Base-by-base conservation (phyloP, 2,113 vertebrate genomes). In the Sigmodon hispidus region DNA sequence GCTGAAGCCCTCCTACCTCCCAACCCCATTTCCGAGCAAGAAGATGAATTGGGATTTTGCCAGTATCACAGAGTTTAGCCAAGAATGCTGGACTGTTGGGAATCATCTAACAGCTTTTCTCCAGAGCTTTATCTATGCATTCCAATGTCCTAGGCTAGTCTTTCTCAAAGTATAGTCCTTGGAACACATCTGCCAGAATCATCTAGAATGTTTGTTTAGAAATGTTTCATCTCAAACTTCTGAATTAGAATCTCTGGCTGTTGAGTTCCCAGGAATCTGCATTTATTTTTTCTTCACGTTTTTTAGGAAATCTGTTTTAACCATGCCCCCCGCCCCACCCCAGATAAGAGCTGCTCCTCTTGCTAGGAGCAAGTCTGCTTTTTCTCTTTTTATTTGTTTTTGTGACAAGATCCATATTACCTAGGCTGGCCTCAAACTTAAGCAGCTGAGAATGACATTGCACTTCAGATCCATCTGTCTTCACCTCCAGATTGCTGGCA, bases 181-280 rank as follows among this genome's bases (percentile, higher is more conserved):
- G 48, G 43, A 43, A 90, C 48, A 84, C 26, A 80, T 69, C 80
- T 93, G 77, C 22, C n/a, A 90, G 73, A 87, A 92, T 67, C 34
- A 90, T 6, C 16, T 80, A 16, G 59, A 87, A 94, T 87, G 36
- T 7, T 80, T 95, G 34, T 67, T 45, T 73, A 24, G 67, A 87
- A 92, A 92, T 61, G 0, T 29, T 94, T 93, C 43, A 63, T 24
- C 21, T 73, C 69, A 26, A 48, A 89, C 34, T 57, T 48, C 40
- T 83, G 73, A 93, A 48, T 77, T 57, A 84, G 73, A 91, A 93
- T 83, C 85, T 90, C n/a, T 83, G 36, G 72, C 36, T 91, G 9
- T 88, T 48, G 17, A 34, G 36, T 55, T 59, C 45, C 57, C 36
- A 85, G 45, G 6, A 31, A 88, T 40, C 48, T 91, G 63, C 29